Evolutionary conservation across 2,888 invertebrate species (phyloP).

Genomic region (Drosophila flavopinicola): DNA sequence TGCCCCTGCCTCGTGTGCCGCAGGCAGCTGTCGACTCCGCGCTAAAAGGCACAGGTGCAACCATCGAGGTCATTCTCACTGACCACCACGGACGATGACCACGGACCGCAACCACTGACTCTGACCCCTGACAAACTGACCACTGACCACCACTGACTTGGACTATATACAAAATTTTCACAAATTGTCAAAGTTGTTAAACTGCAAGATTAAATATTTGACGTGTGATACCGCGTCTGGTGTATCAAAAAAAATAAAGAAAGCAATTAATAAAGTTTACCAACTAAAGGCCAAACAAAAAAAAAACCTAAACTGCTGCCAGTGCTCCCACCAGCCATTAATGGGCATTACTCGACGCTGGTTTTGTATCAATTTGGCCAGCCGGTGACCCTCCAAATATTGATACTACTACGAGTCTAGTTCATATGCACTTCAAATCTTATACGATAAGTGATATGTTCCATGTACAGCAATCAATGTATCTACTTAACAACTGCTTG

Average conservation of each 20-base stretch:
- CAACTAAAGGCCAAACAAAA: conserved; percentile 8
- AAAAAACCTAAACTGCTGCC: conserved; percentile 20
- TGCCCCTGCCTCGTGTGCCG: conserved; percentile 3
- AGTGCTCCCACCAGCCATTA: conserved; percentile 15
- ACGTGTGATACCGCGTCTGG: conserved; percentile 37
- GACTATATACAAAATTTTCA: conserved; percentile 21
- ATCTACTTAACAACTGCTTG: too few species aligned
- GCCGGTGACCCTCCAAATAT: too few species aligned
- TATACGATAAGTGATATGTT: too few species aligned
- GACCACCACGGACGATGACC: neutral
- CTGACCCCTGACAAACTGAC: too few species aligned
- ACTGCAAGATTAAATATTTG: conserved; percentile 40
- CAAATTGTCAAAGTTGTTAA: conserved; percentile 31
- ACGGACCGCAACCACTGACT: neutral
- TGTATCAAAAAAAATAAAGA: neutral
- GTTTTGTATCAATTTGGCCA: too few species aligned
- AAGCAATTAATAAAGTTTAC: conserved; percentile 2
- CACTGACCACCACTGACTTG: neutral
- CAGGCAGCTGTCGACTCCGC: neutral
- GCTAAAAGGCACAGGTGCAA: conserved; percentile 36
- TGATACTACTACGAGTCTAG: too few species aligned
- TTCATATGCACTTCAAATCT: too few species aligned
- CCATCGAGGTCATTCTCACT: conserved; percentile 42
- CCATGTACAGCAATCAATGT: too few species aligned
- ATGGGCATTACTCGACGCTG: too few species aligned